phyloP scores from a whole-genome alignment of 2,797 vertebrate species.

The Chelon auratus region DNA sequence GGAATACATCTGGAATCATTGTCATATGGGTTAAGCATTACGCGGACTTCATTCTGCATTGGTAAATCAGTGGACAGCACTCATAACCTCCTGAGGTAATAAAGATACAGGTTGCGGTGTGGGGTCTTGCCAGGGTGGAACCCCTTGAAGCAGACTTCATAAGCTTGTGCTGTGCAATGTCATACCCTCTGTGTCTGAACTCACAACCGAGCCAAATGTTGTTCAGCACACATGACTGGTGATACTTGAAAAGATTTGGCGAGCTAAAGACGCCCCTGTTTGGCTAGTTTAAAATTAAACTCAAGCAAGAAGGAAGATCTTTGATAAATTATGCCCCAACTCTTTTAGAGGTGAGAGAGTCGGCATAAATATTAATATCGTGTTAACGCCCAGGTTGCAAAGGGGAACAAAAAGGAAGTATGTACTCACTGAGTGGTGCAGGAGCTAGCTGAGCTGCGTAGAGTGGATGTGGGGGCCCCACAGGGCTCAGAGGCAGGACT shows the following conservation, averaged over 20 bases:
- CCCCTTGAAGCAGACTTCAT: constrained; percentile 61
- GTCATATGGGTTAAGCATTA: constrained; percentile 88
- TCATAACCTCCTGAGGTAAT: constrained; percentile 86
- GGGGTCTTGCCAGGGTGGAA: constrained; percentile 72
- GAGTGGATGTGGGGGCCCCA: constrained; percentile 74
- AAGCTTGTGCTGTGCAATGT: constrained; percentile 52
- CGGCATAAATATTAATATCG: constrained; percentile 17
- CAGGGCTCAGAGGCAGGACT: constrained; percentile 77
- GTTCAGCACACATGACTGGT: background rate
- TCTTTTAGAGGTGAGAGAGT: constrained; percentile 5
- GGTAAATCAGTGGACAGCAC: constrained; percentile 87
- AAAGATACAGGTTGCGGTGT: constrained; percentile 84
- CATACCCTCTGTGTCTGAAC: constrained; percentile 43
- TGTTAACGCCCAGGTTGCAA: constrained; percentile 17
- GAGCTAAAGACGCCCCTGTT: constrained; percentile 14
- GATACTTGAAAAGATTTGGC: constrained; percentile 3
- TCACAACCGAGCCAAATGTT: constrained; percentile 31
- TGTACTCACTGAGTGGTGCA: constrained; percentile 88
- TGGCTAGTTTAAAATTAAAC: constrained; percentile 15
- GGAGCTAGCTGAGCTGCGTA: constrained; percentile 82
- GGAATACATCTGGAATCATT: constrained; percentile 90
- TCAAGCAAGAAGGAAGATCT: constrained; percentile 7
- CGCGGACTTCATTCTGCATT: constrained; percentile 88
- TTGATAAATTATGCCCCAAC: constrained; percentile 7
- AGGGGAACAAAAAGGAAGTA: constrained; percentile 8